Evolutionary conservation across 1,140 invertebrate species (phyloP), one percentile per base, ranked within the genome.

Genomic region (Acromyrmex echinatior): DNA sequence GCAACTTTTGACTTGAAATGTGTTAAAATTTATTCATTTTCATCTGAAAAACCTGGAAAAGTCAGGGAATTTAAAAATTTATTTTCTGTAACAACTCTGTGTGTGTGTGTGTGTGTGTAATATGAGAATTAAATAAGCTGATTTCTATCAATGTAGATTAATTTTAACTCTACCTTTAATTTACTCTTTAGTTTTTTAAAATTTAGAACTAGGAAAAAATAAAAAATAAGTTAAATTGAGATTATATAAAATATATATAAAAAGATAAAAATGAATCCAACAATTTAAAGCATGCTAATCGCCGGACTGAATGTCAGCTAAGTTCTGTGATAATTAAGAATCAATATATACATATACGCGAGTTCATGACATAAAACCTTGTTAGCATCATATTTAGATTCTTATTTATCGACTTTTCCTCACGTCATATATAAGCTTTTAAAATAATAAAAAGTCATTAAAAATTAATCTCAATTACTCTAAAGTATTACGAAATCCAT

Each of bases 261-360:
- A 45, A 45, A 45, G 10, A 45, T 45, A 45, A 9, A 45, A 45
- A 10, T 45, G 9, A 39, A 45, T 45, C 2, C 39, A 49, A 28
- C 18, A 28, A 28, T 25, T 25, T 78, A 49, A 63, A 65, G 21
- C 56, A 10, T 18, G 14, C 12, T 58, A 62, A 25, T 56, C 53
- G n/a, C 3, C 3, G 16, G 7, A n/a, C 14, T 12, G 16, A 25
- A 28, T 28, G 14, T 45, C 25, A 45, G 39, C 58, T 21, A 25
- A 9, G 1, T 9, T 31, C 4, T 28, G 58, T 31, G 39, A 60
- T 49, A 31, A 31, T 65, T 35, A 18, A n/a, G 16, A 49, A 63
- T 77, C 58, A 62, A 62, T 62, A 28, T 51, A 77, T 14, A 78
- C 39, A 28, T 28, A 35, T 12, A 73, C 12, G 21, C 12, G n/a